Evolutionary conservation across 1,140 invertebrate species (phyloP), one percentile per base, ranked within the genome.

Genomic region (Pemphigus obesinymphae): DNA sequence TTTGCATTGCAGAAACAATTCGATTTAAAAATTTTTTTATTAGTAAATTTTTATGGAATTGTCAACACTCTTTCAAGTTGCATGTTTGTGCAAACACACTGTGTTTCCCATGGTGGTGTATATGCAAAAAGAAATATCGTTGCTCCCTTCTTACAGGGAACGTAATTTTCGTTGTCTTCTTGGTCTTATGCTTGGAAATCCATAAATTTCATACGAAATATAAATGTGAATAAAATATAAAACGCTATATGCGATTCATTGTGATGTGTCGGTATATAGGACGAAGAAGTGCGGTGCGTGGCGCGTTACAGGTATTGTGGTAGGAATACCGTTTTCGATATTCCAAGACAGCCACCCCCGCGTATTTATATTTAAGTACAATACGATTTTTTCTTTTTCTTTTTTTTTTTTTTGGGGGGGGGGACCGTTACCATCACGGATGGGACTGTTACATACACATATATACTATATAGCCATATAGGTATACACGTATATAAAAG

Each of bases 371-470:
- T n/a, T n/a, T n/a, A n/a, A n/a, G 37, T 7, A 73, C 70, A 73
- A 48, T 73, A 48, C n/a, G n/a, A n/a, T n/a, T n/a, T n/a, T n/a
- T n/a, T n/a, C n/a, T n/a, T n/a, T n/a, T n/a, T n/a, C n/a, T n/a
- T n/a, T 40, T 40, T 40, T 40, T 40, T 8, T 3, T 40, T 3
- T 40, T 8, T 40, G 37, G 37, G 4, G 37, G 8, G 37, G 4
- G 8, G 26, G 53, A 75, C 72, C 72, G 72, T 73, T 73, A 73
- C 29, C 58, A n/a, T n/a, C n/a, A 26, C 61, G 31, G 29, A 66
- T 15, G 61, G 61, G 61, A 66, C 31, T 10, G 29, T 15, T 73
- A 6, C 23, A 45, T 29, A 13, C n/a, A 37, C 34, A 2, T 23
- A 34, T n/a, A 66, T 50, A 43, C 10, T 5, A 11, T 45, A 2